A percentile compares a stretch with the other conserved stretches of the same genome.
Conservation (phyloP, 2,797 vertebrate species). For the Sylvia borin region DNA sequence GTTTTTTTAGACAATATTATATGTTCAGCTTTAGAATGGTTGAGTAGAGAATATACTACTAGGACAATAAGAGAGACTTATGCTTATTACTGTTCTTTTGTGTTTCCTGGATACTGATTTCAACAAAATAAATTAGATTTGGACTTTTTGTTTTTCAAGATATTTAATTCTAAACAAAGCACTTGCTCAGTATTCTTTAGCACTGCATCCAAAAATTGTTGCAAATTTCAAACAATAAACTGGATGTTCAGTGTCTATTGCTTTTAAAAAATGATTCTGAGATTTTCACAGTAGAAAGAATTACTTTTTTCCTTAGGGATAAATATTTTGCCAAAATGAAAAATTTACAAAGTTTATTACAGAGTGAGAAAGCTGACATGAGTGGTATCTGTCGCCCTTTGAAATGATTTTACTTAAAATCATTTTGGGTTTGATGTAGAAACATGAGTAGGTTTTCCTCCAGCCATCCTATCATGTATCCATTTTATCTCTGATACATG, state of each 20-base stretch:
- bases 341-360: background rate
- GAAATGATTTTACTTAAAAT: background rate
- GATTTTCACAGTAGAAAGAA: background rate
- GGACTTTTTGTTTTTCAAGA: accelerated
- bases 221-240: background rate
- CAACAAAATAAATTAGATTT: background rate
- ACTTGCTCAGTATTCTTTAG: background rate
- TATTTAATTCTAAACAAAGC: background rate
- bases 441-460: background rate
- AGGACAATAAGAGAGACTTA: background rate
- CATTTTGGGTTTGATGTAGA: background rate
- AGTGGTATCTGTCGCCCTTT: background rate
- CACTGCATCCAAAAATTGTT: background rate
- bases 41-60: background rate
- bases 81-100: background rate
- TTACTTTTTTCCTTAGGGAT: background rate
- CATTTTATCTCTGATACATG: background rate
- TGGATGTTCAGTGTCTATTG: background rate
- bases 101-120: background rate
- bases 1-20: background rate
- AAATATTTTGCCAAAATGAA: background rate
- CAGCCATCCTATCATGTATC: background rate
- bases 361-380: background rate
- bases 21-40: background rate
- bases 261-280: background rate